Evolutionary conservation across 2,888 invertebrate genomes (phyloP).

Genomic region (Heliconius hortense): DNA sequence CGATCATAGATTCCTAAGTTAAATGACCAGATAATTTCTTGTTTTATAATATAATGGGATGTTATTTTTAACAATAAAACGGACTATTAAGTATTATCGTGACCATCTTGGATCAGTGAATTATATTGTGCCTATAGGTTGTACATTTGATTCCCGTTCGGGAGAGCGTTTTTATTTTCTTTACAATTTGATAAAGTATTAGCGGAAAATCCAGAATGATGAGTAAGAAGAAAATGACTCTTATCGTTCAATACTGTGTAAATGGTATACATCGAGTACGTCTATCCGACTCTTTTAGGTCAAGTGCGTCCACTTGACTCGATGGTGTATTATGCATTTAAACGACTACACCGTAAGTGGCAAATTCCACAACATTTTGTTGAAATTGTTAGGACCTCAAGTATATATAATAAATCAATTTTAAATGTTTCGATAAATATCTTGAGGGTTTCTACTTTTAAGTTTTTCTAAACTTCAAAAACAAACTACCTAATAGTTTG

Average conservation of each 20-base stretch:
- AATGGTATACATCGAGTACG: slow-evolving; percentile 39
- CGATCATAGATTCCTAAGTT: slow-evolving; percentile 8
- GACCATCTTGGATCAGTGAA: not conserved
- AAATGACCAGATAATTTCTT: slow-evolving; percentile 11
- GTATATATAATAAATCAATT: not conserved
- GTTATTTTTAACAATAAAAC: slow-evolving; percentile 21
- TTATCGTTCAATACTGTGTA: not conserved
- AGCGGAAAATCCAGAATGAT: not conserved
- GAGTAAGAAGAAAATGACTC: not conserved
- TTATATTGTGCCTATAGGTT: not conserved
- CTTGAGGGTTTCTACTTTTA: not conserved
- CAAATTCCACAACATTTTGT: slow-evolving; percentile 28
- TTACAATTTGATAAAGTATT: not conserved
- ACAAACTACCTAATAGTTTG: not conserved
- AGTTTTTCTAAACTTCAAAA: not conserved
- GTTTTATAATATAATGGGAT: slow-evolving; percentile 25
- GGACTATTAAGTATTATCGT: not conserved
- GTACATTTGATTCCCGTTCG: not conserved
- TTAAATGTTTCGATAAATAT: not conserved
- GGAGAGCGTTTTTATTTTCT: not conserved
- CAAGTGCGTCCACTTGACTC: slow-evolving; percentile 42
- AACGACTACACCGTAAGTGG: slow-evolving; percentile 35
- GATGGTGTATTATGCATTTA: slow-evolving; percentile 34
- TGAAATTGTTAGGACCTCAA: not conserved
- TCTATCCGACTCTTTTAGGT: slow-evolving; percentile 42